Evolutionary conservation across 2,797 vertebrate genomes (phyloP).

Genomic region (Perodicticus potto): DNA sequence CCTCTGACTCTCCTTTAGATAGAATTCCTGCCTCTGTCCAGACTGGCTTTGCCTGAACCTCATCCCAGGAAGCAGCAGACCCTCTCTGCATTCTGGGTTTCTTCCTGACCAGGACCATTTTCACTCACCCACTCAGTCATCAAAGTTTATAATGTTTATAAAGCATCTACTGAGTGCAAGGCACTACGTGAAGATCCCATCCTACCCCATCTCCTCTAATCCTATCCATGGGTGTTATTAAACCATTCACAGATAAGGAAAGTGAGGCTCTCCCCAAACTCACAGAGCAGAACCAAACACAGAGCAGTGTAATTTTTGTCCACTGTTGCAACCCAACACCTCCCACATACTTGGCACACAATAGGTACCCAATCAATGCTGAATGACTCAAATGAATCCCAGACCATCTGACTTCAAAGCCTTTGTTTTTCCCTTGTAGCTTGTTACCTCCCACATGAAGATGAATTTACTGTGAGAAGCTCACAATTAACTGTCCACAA

Average conservation of each 20-base stretch:
- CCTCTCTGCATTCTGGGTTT: slow-evolving; percentile 7
- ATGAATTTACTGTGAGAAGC: slow-evolving; percentile 54
- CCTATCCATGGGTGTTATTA: neutral
- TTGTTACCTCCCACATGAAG: slow-evolving; percentile 52
- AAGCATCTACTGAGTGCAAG: neutral
- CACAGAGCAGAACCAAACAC: neutral
- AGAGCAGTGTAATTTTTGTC: neutral
- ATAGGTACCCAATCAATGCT: neutral
- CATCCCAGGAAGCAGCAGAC: neutral
- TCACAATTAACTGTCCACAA: slow-evolving; percentile 46
- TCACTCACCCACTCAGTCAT: neutral
- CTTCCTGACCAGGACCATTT: neutral
- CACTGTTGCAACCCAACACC: neutral
- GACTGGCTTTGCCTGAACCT: neutral
- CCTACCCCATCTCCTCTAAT: neutral
- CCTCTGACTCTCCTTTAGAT: neutral
- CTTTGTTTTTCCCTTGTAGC: slow-evolving; percentile 28
- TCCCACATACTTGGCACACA: neutral
- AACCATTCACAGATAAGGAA: neutral
- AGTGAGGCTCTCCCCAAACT: neutral
- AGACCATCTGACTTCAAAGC: slow-evolving; percentile 57
- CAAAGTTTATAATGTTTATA: neutral
- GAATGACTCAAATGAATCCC: slow-evolving; percentile 28
- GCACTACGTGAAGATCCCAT: neutral
- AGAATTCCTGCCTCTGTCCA: neutral